Conservation (phyloP, 2,113 vertebrate species). For the Pao palembangensis region DNA sequence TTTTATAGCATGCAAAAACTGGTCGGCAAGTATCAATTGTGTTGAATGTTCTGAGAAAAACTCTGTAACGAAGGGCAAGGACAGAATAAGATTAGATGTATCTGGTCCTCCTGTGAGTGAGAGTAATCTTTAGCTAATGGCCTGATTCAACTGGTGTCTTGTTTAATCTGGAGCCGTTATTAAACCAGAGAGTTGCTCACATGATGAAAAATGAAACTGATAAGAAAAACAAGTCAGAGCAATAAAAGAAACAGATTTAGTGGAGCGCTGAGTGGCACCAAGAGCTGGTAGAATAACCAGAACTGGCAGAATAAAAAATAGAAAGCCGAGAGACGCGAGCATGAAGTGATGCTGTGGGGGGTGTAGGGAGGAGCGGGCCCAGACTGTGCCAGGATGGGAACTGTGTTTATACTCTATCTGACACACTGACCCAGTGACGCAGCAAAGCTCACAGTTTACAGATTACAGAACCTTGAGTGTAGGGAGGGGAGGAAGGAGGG, state of each 20-base stretch:
- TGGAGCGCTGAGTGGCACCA: neutral
- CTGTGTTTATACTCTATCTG: constrained; percentile 33
- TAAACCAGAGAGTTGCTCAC: constrained; percentile 2
- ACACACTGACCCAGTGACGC: constrained; percentile 66
- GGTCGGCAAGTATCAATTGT: no score
- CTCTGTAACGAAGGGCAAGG: neutral
- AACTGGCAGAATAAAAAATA: neutral
- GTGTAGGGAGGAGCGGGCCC: constrained; percentile 9
- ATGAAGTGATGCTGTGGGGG: constrained; percentile 6
- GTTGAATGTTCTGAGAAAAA: neutral
- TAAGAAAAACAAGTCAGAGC: constrained; percentile 11
- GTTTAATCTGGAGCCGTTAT: constrained; percentile 30
- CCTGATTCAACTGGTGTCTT: constrained; percentile 32
- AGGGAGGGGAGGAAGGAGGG: constrained; percentile 18
- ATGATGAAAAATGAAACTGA: constrained; percentile 23
- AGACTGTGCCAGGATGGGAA: constrained; percentile 21
- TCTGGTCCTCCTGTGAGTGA: constrained; percentile 6
- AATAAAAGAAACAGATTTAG: constrained; percentile 15
- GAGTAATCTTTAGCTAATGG: constrained; percentile 23
- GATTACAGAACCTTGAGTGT: constrained; percentile 48
- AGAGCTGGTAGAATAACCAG: constrained; percentile 7
- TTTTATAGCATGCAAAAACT: no score
- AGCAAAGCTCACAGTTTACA: constrained; percentile 46
- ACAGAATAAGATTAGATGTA: neutral
- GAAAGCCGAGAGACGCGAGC: neutral